Evolutionary conservation across 2,113 vertebrate species (phyloP), one percentile per base, ranked within the genome.

Genomic region (Nestor notabilis): DNA sequence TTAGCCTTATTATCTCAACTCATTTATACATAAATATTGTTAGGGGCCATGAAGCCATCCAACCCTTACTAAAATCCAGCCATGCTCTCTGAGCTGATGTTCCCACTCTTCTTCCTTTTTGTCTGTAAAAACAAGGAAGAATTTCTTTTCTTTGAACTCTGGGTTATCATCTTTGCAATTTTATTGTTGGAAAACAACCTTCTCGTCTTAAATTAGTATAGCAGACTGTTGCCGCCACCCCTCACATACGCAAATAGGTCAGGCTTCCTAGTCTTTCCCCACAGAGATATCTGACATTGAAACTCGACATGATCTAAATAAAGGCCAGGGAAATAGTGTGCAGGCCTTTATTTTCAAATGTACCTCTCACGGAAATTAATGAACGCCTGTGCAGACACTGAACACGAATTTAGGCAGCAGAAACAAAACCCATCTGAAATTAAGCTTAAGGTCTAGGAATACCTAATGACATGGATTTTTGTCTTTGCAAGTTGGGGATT

Each of bases 1-100:
- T 95, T 95, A 90, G 49, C 63, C 65, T 94, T 91, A 75, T 97
- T 97, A 91, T 85, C 76, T 81, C 92, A 84, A 93, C 41, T 93
- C 81, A 87, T 94, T 96, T 91, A 85, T 89, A 72, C 9, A 87
- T 29, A 87, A 82, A 90, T 76, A 55, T 68, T 87, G 55, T 93
- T 80, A 82, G 69, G 72, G 72, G 19, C 80, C 69, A 79, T 21
- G 76, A 93, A 93, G 72, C 77, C 78, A 93, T 78, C 27, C 76
- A 94, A 43, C 33, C 68, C 60, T 83, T 80, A 83, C n/a, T 83
- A 90, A 95, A 96, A 95, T 35, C 43, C 10, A 53, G 55, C 46
- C 39, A 55, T 24, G 72, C 49, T n/a, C 44, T 82, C 49, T 53
- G 80, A 76, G 79, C 23, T 55, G 47, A 84, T 78, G 44, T 49